Percentiles rank a stretch among this genome's conserved stretches.
These are phyloP conservation scores for Scelioninae gen. 2 DNA, from an alignment of 2,888 invertebrate genomes.

Conservation along the genomic window DNA sequence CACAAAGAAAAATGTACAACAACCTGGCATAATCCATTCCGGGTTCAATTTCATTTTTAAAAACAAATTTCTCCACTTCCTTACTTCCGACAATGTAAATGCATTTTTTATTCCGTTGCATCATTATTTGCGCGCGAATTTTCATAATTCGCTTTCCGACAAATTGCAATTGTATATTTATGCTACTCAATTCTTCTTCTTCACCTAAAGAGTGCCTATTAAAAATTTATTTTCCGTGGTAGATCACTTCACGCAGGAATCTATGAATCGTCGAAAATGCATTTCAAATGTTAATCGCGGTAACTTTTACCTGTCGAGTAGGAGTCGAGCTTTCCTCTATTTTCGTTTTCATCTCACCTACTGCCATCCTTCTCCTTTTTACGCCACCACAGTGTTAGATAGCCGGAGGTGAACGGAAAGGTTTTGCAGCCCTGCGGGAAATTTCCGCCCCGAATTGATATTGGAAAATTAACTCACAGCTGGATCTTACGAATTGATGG, in stretches of 20 bases:
- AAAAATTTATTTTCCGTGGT: not conserved
- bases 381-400: conserved; percentile 2
- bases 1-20: no score
- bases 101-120: not conserved
- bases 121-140: not conserved
- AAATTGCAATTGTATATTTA: not conserved
- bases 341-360: conserved; percentile 25
- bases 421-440: conserved; percentile 33
- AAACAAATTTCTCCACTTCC: no score
- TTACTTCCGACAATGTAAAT: not conserved
- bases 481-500: conserved; percentile 21
- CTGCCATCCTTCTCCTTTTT: conserved; percentile 19
- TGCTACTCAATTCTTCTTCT: not conserved
- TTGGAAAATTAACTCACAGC: conserved; percentile 35
- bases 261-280: conserved; percentile 10
- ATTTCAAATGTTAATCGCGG: conserved; percentile 23
- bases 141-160: conserved; percentile 1
- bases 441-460: conserved; percentile 34
- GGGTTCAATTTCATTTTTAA: no score
- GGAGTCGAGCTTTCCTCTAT: not conserved
- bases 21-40: no score
- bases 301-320: conserved; percentile 9
- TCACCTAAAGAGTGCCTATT: not conserved
- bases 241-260: not conserved
- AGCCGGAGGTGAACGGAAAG: conserved; percentile 13